phyloP scores from a whole-genome alignment of 2,113 vertebrate species.

The Pomatorhinus ruficollis region DNA sequence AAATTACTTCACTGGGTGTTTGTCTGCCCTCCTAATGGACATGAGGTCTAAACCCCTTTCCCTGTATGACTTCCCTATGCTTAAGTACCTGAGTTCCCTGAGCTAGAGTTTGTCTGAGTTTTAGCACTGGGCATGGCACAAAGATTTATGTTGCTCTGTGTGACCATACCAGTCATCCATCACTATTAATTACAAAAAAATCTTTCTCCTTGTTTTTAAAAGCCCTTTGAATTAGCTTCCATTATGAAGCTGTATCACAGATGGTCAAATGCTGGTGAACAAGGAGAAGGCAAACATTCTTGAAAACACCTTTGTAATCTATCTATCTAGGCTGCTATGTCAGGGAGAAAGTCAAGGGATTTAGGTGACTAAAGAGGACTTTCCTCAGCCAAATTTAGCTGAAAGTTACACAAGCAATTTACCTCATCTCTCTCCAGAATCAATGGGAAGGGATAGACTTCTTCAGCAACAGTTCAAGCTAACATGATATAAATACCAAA shows the following conservation, averaged over 20 bases:
- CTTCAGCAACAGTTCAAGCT: neutral
- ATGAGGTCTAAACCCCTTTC: conserved; percentile 32
- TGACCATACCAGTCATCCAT: conserved; percentile 69
- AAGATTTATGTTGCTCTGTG: conserved; percentile 66
- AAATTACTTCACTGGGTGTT: conserved; percentile 30
- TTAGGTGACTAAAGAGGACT: neutral
- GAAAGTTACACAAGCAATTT: neutral
- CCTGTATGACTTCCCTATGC: neutral
- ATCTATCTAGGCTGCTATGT: neutral
- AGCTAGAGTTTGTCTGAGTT: conserved; percentile 43
- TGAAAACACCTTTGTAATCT: neutral
- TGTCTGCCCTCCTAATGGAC: conserved; percentile 24
- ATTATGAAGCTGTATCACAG: conserved; percentile 64
- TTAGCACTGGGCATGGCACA: conserved; percentile 11
- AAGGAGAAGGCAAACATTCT: neutral
- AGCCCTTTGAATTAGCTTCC: conserved; percentile 70
- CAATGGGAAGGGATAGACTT: neutral
- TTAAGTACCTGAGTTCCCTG: conserved; percentile 10
- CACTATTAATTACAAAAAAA: conserved; percentile 74
- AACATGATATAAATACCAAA: neutral
- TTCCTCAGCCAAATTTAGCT: neutral
- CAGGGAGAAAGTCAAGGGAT: neutral
- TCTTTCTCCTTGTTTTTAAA: conserved; percentile 72
- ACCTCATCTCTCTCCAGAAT: neutral
- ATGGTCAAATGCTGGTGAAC: conserved; percentile 36